A percentile compares a stretch with the other conserved stretches of the same genome.
Evolutionary conservation across 2,797 vertebrate species (phyloP).

Genomic region (Propithecus perrieri): DNA sequence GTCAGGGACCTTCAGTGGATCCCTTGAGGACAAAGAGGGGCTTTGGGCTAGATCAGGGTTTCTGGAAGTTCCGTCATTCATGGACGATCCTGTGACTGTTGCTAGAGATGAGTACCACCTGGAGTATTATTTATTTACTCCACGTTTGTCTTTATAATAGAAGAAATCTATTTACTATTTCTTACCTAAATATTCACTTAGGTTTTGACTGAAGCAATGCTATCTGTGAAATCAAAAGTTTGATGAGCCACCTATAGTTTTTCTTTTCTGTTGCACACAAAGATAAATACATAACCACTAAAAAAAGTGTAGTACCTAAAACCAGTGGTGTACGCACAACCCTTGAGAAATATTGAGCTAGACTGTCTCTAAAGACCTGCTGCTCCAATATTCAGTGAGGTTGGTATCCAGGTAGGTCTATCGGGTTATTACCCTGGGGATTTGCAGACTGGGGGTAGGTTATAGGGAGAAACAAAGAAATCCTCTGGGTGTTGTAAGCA

Average conservation of each 20-base stretch:
- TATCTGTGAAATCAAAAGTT: neutral
- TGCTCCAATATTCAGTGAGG: neutral
- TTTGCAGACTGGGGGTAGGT: neutral
- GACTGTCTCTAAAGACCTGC: neutral
- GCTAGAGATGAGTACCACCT: neutral
- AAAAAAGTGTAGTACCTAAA: neutral
- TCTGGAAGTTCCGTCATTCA: neutral
- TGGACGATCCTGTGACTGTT: neutral
- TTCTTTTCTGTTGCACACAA: neutral
- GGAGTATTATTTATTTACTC: neutral
- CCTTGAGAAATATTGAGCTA: neutral
- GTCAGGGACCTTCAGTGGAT: neutral
- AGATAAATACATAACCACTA: neutral
- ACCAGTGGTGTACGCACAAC: neutral
- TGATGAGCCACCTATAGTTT: neutral
- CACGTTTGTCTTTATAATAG: neutral
- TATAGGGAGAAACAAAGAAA: conserved; percentile 26
- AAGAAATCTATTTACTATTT: neutral
- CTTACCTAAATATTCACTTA: neutral
- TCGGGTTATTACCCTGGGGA: neutral
- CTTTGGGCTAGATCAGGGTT: neutral
- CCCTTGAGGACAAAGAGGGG: neutral
- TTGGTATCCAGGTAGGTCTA: neutral
- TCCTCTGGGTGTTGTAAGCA: conserved; percentile 14
- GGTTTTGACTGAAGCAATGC: neutral